Base-by-base conservation (phyloP, 2,888 invertebrate species). In the Rhagonycha fulva region DNA sequence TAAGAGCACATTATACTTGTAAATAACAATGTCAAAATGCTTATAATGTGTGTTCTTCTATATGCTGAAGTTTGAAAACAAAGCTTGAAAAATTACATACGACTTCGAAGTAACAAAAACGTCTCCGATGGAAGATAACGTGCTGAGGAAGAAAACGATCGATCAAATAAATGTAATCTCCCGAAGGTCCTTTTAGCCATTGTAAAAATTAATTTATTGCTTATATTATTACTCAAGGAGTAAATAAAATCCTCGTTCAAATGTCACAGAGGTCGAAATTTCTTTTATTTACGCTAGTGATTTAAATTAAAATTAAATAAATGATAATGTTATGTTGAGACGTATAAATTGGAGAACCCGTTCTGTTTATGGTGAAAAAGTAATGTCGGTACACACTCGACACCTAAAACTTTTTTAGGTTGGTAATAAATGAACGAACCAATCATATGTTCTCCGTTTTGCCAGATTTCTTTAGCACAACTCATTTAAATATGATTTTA, bases 1-100 rank as follows among this genome's bases (percentile, higher is more conserved):
- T 47, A 32, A 23, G 66, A 47, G 66, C 47, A 47, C 19, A 72
- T 72, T 72, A 72, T 72, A 72, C 71, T 72, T 72, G 32, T 72
- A 72, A 72, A 72, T 72, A 7, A 66, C 26, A 66, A 66, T 66
- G 26, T 66, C 63, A 66, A 66, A 24, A 66, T 66, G 24, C n/a
- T 66, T 66, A 14, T 26, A 66, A 66, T 66, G n/a, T 23, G 63
- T 66, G 26, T 66, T 24, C 63, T 24, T 23, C 14, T 23, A 62
- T 23, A 62, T 47, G n/a, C 47, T n/a, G 12, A 32, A 47, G 47
- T 47, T 47, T 47, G n/a, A 47, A 47, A 47, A 47, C 47, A 47
- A 47, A 47, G 47, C 47, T n/a, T 47, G 47, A 47, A 47, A 47
- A 47, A 47, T 47, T 47, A 47, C 47, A 47, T 47, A n/a, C 47